Base-by-base conservation (phyloP, 2,888 invertebrate genomes). In the Lasioglossum lativentre region DNA sequence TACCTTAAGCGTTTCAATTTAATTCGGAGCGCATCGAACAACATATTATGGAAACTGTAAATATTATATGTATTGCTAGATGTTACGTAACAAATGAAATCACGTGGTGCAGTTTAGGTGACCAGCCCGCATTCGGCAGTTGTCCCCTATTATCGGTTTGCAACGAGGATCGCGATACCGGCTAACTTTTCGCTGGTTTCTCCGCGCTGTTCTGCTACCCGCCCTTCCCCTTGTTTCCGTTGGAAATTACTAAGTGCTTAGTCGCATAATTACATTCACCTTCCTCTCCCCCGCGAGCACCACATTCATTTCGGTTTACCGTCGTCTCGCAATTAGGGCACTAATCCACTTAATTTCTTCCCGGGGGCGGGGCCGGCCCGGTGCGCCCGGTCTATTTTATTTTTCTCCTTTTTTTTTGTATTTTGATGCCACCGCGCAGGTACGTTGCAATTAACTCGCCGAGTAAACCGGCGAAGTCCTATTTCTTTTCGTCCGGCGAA, bases 241-340 rank as follows among this genome's bases (percentile, higher is more conserved):
- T 75, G 71, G 82, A 88, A 88, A 90, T 90, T 90, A 90, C 86
- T 82, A 86, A 86, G 82, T 86, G 86, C 87, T 90, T 89, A 86
- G 85, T 83, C 78, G 89, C 83, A 85, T 90, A 90, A 90, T 90
- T 90, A 86, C 90, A 82, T 87, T 90, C 88, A 89, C 77, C 86
- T 76, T 68, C 82, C 84, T 86, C 19, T 27, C 71, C 85, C 72
- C 70, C 78, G 10, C 66, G 79, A 77, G 74, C 83, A 70, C 82
- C 84, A 84, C 86, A 89, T 91, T 89, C 86, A 90, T 88, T 90
- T 91, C 86, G 86, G 90, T 91, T 92, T 91, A 88, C 91, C 83
- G 83, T 66, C 66, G 83, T 56, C 85, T 74, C 75, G 66, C 91
- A 83, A 87, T 91, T 90, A 90, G 80, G 86, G 59, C 87, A 83